These are phyloP conservation scores for Timandra comae DNA, from an alignment of 2,888 invertebrate genomes.

Conservation along the genomic window DNA sequence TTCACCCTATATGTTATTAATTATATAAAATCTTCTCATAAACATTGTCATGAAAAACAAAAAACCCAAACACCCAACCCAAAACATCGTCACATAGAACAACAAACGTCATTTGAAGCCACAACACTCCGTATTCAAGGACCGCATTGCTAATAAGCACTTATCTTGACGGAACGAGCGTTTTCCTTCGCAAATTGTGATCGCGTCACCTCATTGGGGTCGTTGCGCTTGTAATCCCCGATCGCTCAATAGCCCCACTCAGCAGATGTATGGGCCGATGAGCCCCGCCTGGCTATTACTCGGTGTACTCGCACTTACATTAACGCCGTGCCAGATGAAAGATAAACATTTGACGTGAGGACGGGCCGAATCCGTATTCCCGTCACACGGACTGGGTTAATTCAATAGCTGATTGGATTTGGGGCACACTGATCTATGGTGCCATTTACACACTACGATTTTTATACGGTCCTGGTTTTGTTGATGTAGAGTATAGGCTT, in stretches of 20 bases:
- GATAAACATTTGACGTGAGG: conserved; percentile 75
- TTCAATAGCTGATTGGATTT: conserved; percentile 77
- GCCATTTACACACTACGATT: conserved; percentile 48
- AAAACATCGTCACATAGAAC: conserved; percentile 2
- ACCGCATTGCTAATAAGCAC: conserved; percentile 21
- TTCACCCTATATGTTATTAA: too few species aligned
- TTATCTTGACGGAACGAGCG: conserved; percentile 19
- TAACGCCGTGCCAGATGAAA: conserved; percentile 69
- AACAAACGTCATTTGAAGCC: conserved; percentile 4
- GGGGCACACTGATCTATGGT: conserved; percentile 62
- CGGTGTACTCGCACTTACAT: conserved; percentile 51
- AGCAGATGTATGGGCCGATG: conserved; percentile 42
- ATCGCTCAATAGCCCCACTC: conserved; percentile 32
- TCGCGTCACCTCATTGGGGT: conserved; percentile 24
- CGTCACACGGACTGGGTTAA: conserved; percentile 73
- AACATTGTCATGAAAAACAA: not conserved
- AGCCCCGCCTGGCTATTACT: conserved; percentile 44
- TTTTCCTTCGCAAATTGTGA: conserved; percentile 25
- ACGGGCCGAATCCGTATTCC: conserved; percentile 71
- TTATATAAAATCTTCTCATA: too few species aligned
- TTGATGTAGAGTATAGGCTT: too few species aligned
- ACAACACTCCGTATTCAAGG: conserved; percentile 6
- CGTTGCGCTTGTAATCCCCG: conserved; percentile 29
- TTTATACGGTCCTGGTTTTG: conserved; percentile 11
- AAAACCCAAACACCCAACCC: not conserved